Base-by-base conservation (phyloP, 1,140 invertebrate genomes). In the Mya arenaria region DNA sequence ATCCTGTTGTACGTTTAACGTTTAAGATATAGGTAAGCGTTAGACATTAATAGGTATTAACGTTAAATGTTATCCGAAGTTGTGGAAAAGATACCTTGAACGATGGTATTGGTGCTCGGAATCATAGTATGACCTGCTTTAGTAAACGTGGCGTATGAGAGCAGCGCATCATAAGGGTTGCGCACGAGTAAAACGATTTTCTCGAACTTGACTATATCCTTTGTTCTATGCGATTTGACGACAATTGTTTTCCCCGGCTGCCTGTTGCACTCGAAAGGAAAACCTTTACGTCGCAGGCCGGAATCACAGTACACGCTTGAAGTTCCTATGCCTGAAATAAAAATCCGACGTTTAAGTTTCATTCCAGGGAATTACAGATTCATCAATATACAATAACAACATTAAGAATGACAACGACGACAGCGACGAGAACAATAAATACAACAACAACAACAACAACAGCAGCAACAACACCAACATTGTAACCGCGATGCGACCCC, bases 41-140 rank as follows among this genome's bases (percentile, higher is more conserved):
- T n/a, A n/a, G n/a, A n/a, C n/a, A n/a, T n/a, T n/a, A n/a, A n/a
- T n/a, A n/a, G n/a, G n/a, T n/a, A n/a, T n/a, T n/a, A n/a, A n/a
- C n/a, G n/a, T n/a, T n/a, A n/a, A n/a, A n/a, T n/a, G n/a, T n/a
- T n/a, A n/a, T n/a, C n/a, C n/a, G n/a, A n/a, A n/a, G n/a, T n/a
- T n/a, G n/a, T n/a, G n/a, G n/a, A n/a, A 58, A 58, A 58, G 8
- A 58, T 62, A 62, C 58, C 58, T 62, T 62, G 13, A 62, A 62
- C 36, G 13, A 62, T 32, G 19, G 36, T 32, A 32, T 62, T 4
- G 30, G 30, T 30, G 13, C 28, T 15, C 23, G 62, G 62, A 36
- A 37, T 23, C 4, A 37, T 41, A 23, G 65, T 68, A 30, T 68
- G 65, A 44, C 65, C 36, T 5, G 30, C n/a, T 36, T 68, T 68